A percentile compares a stretch with the other conserved stretches of the same genome.
Conservation (phyloP, 1,140 invertebrate genomes). For the Portunus trituberculatus region DNA sequence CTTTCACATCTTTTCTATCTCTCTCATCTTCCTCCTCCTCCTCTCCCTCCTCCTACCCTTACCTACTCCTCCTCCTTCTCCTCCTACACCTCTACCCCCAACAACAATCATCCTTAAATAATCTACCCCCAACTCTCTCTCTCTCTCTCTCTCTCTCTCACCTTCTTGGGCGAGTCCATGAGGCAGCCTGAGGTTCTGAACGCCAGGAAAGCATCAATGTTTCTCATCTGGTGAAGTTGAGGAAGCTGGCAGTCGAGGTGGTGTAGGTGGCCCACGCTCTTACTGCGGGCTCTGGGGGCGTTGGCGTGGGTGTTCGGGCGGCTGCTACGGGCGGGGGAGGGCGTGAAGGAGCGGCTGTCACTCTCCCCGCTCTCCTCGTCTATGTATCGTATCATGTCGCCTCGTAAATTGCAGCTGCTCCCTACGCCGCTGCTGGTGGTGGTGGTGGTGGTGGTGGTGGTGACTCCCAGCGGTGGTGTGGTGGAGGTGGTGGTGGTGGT, state of each 20-base stretch:
- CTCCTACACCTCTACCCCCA: not conserved
- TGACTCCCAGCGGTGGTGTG: not conserved
- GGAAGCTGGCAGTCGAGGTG: slow-evolving; percentile 84
- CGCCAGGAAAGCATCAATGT: slow-evolving; percentile 75
- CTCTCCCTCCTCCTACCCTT: too few species aligned
- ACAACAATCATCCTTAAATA: too few species aligned
- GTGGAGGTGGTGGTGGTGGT: not conserved
- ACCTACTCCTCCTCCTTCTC: too few species aligned
- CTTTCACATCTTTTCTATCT: too few species aligned
- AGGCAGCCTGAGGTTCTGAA: slow-evolving; percentile 73
- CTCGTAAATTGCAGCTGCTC: slow-evolving; percentile 73
- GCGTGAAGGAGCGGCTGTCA: slow-evolving; percentile 74
- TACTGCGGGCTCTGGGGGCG: slow-evolving; percentile 83
- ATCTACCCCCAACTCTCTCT: too few species aligned
- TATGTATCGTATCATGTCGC: slow-evolving; percentile 80
- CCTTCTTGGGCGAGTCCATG: slow-evolving; percentile 74
- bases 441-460: not conserved
- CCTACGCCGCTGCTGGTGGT: not conserved
- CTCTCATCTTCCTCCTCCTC: too few species aligned
- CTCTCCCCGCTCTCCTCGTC: slow-evolving; percentile 80
- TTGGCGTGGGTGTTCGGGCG: slow-evolving; percentile 18
- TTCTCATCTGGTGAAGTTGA: slow-evolving; percentile 61
- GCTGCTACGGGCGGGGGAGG: slow-evolving; percentile 71
- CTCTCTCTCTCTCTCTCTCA: slow-evolving; percentile 11
- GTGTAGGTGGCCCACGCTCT: slow-evolving; percentile 91